A percentile compares a stretch with the other conserved stretches of the same genome.
Conservation (phyloP, 2,888 invertebrate genomes). For the Incurvaria masculella region DNA sequence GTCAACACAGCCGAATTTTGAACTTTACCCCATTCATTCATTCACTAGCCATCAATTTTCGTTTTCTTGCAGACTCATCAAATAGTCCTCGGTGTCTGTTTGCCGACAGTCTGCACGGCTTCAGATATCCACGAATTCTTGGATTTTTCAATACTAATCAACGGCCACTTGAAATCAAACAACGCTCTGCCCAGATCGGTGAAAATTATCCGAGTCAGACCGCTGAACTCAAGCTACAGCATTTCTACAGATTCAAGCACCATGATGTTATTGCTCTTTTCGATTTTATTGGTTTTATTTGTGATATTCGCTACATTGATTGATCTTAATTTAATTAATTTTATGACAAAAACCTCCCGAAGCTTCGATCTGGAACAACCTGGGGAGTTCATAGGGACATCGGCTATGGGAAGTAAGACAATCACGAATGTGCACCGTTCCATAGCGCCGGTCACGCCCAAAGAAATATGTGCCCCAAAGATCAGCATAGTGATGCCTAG, state of each 20-base stretch:
- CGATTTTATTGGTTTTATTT: constrained; percentile 27
- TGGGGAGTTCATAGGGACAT: not conserved
- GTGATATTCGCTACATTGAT: constrained; percentile 40
- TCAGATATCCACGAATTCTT: constrained; percentile 43
- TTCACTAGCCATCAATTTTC: not conserved
- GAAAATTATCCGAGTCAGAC: constrained; percentile 29
- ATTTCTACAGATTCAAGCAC: constrained; percentile 30
- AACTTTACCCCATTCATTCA: not conserved
- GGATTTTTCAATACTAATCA: constrained; percentile 45
- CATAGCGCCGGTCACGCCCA: too few relatives aligned
- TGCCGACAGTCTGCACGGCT: constrained; percentile 42
- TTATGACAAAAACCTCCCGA: constrained; percentile 27
- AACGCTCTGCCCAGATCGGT: constrained; percentile 33
- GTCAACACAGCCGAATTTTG: not conserved
- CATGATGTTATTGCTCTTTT: constrained; percentile 28
- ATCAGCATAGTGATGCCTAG: not conserved
- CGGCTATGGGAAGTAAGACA: not conserved
- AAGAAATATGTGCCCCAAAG: not conserved
- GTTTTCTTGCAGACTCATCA: constrained; percentile 32
- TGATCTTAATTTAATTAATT: constrained; percentile 37
- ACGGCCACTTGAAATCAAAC: constrained; percentile 37
- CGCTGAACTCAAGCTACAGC: constrained; percentile 27
- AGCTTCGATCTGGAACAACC: constrained; percentile 29
- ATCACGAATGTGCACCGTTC: not conserved
- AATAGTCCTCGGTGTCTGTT: constrained; percentile 41